Base-by-base conservation (phyloP, 2,797 vertebrate species). In the Gephyroberyx darwinii region DNA sequence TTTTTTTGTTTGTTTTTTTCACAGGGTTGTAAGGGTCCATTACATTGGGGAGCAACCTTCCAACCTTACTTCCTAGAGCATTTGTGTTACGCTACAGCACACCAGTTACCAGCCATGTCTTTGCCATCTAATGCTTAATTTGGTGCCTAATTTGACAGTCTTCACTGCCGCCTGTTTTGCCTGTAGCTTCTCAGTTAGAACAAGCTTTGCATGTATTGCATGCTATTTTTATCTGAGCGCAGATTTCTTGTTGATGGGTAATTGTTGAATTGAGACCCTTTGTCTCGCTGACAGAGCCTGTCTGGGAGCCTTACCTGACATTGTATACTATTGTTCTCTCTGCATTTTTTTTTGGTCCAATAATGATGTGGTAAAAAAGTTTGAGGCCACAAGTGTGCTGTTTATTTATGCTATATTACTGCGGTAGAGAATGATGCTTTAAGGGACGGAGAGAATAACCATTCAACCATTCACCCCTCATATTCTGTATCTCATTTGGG, bases 71-170 rank as follows among this genome's bases (percentile, higher is more conserved):
- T 83, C 75, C 69, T 2, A 4, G 52, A 82, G 71, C 74, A 71
- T 69, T 75, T 58, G 70, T 45, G 56, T 69, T 77, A 72, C 75
- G 88, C 74, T 65, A 71, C 75, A 75, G 66, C 82, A 69, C 74
- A 74, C 60, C 71, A 89, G 82, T 74, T 69, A 76, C 65, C 64
- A 80, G 63, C 80, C 75, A 80, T 75, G 72, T 83, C 73, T 84
- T 83, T 75, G 41, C 80, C 69, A 76, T 90, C 84, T 87, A 82
- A 88, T 88, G 85, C 81, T 88, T 88, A 88, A 88, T 92, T 86
- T 86, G 83, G 71, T 75, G 73, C 71, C 85, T 89, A 90, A 90
- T 91, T 88, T 90, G 85, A 87, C 88, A 89, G 78, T 85, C 75
- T 78, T 80, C 70, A 78, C 80, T 83, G 82, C 65, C 68, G 78